Evolutionary conservation across 1,140 invertebrate species (phyloP).

Genomic region (Drosophila teissieri): DNA sequence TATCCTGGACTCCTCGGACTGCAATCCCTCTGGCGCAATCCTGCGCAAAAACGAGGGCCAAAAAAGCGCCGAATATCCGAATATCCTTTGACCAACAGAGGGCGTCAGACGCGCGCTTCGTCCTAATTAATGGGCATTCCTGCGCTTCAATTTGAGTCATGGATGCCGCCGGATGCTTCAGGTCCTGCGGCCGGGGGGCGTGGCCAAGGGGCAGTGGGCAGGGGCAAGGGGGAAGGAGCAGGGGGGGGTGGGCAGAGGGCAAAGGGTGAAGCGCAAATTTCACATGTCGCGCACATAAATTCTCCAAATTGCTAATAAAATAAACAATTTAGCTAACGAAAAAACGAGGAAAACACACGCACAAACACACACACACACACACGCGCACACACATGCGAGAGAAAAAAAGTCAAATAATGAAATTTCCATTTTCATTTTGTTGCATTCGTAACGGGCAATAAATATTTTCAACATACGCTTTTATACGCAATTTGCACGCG

Average conservation of each 20-base stretch:
- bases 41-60: constrained; percentile 12
- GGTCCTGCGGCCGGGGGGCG: neutral
- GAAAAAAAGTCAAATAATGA: constrained; percentile 73
- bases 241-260: neutral
- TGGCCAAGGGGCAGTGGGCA: neutral
- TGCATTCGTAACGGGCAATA: constrained; percentile 83
- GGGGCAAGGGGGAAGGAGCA: constrained; percentile 28
- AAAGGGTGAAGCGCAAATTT: constrained; percentile 49
- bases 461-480: constrained; percentile 84
- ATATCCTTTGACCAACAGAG: constrained; percentile 50
- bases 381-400: constrained; percentile 1
- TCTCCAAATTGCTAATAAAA: constrained; percentile 83
- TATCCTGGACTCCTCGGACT: neutral
- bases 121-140: constrained; percentile 80
- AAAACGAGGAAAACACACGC: constrained; percentile 12
- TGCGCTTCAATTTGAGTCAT: constrained; percentile 63
- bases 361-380: neutral
- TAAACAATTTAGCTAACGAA: constrained; percentile 80
- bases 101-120: constrained; percentile 33
- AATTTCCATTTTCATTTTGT: constrained; percentile 84
- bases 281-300: constrained; percentile 70
- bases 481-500: constrained; percentile 81
- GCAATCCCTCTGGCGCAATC: constrained; percentile 9
- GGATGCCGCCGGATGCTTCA: neutral
- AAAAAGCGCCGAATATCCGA: constrained; percentile 2